Conservation (phyloP, 2,888 invertebrate genomes). For the Eurytoma californica region DNA sequence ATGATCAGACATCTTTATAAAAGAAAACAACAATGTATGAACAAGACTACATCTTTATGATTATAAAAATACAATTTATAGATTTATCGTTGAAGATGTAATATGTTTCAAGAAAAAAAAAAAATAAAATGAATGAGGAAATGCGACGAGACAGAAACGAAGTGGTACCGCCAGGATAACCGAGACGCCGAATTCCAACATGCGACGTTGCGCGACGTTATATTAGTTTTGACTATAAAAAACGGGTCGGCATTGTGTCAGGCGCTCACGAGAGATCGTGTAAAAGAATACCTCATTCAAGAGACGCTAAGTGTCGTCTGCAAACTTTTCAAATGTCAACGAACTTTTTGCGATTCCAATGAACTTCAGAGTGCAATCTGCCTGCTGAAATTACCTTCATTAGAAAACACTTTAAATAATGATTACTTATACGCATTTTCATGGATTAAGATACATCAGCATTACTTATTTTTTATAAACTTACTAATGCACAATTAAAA, state of each 20-base stretch:
- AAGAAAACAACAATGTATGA: no score
- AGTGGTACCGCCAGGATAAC: constrained; percentile 34
- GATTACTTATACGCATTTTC: no score
- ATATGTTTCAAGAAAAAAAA: neutral
- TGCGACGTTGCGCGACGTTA: constrained; percentile 27
- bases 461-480: no score
- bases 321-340: constrained; percentile 4
- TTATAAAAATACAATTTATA: neutral
- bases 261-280: neutral
- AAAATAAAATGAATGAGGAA: neutral
- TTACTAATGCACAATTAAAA: no score
- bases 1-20: no score
- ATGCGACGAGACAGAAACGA: constrained; percentile 1
- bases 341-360: constrained; percentile 11
- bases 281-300: neutral
- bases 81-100: neutral
- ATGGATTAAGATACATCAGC: no score
- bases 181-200: constrained; percentile 24
- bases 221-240: constrained; percentile 1
- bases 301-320: constrained; percentile 20
- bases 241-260: constrained; percentile 3
- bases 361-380: neutral
- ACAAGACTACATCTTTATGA: no score
- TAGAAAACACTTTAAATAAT: no score
- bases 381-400: no score